Evolutionary conservation across 2,113 vertebrate species (phyloP), one percentile per base, ranked within the genome.

Genomic region (Oreocharis arfaki): DNA sequence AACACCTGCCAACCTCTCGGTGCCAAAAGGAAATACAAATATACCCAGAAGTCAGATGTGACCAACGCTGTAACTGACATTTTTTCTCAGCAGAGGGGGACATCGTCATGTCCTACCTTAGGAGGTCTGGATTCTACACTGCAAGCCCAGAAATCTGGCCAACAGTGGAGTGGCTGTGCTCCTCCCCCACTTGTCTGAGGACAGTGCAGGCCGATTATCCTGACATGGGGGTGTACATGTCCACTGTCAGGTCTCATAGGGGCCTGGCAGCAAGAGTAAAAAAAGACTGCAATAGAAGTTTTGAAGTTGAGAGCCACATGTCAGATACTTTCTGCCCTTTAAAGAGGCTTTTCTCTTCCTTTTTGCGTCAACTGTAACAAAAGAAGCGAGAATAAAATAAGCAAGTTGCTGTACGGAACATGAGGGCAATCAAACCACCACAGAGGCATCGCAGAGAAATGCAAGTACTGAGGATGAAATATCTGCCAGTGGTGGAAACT

Each of bases 61-160:
- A 95, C 86, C 87, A 91, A 16, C 52, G 80, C 89, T 50, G 28
- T 81, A 55, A 93, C 93, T 97, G 93, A 94, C 86, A 96, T 89
- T 97, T 92, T 92, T 95, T 94, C 95, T 97, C 95, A 91, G 92
- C 78, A 92, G 96, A 93, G 76, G 84, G 94, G 95, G 96, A 97
- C 96, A 96, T 94, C 19, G 52, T 35, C 82, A 97, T 94, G 94
- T 97, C 97, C 97, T 97, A 96, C 95, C 93, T 97, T 96, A 96
- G 96, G 79, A 97, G 94, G 81, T 97, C 96, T 97, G 95, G 94
- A 95, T 95, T 97, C 96, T 98, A 98, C 88, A 97, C 95, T 97
- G 97, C 96, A 96, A 97, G 96, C 95, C 92, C 96, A 98, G 96
- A 97, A 96, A 97, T 95, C 70, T 79, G 96, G 95, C 95, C 96